phyloP scores from a whole-genome alignment of 2,113 vertebrate species.

The Amphiprion percula region DNA sequence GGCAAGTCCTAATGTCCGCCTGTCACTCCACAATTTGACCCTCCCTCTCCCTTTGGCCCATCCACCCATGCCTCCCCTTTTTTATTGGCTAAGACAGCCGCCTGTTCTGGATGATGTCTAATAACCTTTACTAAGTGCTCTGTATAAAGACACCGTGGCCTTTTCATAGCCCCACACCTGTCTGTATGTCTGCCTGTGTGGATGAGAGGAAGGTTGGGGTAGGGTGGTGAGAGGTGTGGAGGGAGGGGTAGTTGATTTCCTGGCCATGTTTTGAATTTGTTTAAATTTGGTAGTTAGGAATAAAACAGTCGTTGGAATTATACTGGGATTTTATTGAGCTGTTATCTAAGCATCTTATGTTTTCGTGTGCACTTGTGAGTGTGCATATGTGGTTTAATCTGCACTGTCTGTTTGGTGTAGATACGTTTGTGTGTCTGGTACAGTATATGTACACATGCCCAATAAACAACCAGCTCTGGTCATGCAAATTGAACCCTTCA shows the following conservation, averaged over 20 bases:
- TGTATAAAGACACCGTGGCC: constrained; percentile 82
- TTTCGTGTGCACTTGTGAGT: constrained; percentile 9
- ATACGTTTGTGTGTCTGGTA: constrained; percentile 6
- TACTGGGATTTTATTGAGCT: constrained; percentile 26
- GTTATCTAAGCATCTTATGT: background rate
- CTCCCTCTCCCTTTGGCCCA: constrained; percentile 28
- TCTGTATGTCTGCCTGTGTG: constrained; percentile 55
- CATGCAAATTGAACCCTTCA: constrained; percentile 50
- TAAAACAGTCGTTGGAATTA: background rate
- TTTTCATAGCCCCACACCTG: constrained; percentile 80
- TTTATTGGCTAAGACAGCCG: constrained; percentile 77
- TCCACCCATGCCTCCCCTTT: constrained; percentile 37
- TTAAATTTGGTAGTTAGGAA: background rate
- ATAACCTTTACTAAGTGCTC: constrained; percentile 85
- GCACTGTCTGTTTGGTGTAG: background rate
- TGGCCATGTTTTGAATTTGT: constrained; percentile 2
- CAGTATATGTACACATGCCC: background rate
- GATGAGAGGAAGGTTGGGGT: background rate
- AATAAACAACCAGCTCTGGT: constrained; percentile 34
- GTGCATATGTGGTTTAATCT: constrained; percentile 5
- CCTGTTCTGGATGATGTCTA: constrained; percentile 80
- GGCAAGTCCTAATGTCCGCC: constrained; percentile 61
- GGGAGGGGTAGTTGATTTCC: constrained; percentile 17
- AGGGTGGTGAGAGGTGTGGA: background rate
- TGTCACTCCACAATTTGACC: constrained; percentile 71